Evolutionary conservation across 2,888 invertebrate species (phyloP).

Genomic region (Pollenia griseotomentosa): DNA sequence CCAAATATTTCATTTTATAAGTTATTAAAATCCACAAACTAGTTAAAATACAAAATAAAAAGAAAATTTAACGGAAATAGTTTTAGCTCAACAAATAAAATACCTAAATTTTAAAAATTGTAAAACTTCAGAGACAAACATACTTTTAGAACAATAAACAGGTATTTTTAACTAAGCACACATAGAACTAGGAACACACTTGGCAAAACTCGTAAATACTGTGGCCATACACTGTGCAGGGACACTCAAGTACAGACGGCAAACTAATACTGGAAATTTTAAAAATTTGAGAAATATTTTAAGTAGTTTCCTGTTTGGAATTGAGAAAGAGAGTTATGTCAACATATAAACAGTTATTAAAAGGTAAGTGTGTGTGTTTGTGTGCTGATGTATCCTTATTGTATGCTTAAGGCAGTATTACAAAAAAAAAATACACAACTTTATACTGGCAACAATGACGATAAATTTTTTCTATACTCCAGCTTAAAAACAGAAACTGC

Average conservation of each 20-base stretch:
- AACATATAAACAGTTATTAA: no score
- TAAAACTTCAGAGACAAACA: conserved; percentile 45
- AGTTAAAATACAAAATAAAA: conserved; percentile 7
- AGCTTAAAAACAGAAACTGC: conserved; percentile 49
- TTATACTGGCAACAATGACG: conserved; percentile 64
- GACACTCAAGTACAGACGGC: not conserved
- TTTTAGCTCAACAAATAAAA: conserved; percentile 65
- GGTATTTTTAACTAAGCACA: conserved; percentile 52
- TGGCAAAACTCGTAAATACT: not conserved
- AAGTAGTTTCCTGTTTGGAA: conserved; percentile 71
- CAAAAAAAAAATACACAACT: conserved; percentile 24
- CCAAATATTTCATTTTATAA: conserved; percentile 54
- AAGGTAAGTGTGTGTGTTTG: not conserved
- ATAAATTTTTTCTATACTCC: conserved; percentile 57
- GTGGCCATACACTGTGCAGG: not conserved
- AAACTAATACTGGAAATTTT: conserved; percentile 22
- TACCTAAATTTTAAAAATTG: conserved; percentile 55
- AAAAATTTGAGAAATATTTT: conserved; percentile 69
- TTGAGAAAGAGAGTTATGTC: not conserved
- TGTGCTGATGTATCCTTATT: conserved; percentile 8
- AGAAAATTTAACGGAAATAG: conserved; percentile 53
- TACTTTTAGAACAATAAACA: conserved; percentile 49
- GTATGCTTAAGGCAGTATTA: conserved; percentile 30
- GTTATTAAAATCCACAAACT: conserved; percentile 55
- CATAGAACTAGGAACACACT: not conserved